Evolutionary conservation across 1,140 invertebrate genomes (phyloP), one percentile per base, ranked within the genome.

Genomic region (Aporrectodea caliginosa): DNA sequence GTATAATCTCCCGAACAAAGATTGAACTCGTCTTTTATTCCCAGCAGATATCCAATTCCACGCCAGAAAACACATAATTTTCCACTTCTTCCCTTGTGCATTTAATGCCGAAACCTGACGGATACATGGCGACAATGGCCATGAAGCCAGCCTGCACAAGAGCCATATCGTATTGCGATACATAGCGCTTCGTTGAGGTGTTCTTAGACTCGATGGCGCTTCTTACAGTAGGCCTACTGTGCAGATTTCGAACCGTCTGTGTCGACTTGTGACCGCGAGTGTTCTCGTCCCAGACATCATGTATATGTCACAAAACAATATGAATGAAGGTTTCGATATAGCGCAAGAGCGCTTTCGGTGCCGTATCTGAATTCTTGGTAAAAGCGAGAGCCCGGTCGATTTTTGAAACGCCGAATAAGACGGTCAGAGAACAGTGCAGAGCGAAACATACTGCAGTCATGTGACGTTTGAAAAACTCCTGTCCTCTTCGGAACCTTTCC

Each of bases 41-140:
- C 95, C 71, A 96, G 90, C 84, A 94, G 86, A 83, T 92, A 90
- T 0, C 94, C 94, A 35, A 96, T 91, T 0, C 93, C 92, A 69
- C 91, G 90, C 94, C 94, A 96, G 82, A 95, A 92, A 96, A 94
- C 0, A 93, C 86, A 74, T 94, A 92, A n/a, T 92, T 92, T 73
- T 93, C 92, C n/a, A 93, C 83, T 75, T 93, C 92, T 1, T 85
- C 84, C 16, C 89, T 71, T 16, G 79, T 73, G 34, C 78, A 82
- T 33, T 78, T 43, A 1, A 95, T 87, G 0, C 93, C 93, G 35
- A 94, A 86, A 31, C 90, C 86, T 72, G 92, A 87, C 0, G 92
- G 91, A 69, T 91, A 91, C 1, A 93, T 81, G 0, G 94, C 83
- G 0, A 92, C 90, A 74, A 93, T 92, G 0, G 94, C 95, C 82